Evolutionary conservation across 2,888 invertebrate species (phyloP).

Genomic region (Hanleya hanleyi): DNA sequence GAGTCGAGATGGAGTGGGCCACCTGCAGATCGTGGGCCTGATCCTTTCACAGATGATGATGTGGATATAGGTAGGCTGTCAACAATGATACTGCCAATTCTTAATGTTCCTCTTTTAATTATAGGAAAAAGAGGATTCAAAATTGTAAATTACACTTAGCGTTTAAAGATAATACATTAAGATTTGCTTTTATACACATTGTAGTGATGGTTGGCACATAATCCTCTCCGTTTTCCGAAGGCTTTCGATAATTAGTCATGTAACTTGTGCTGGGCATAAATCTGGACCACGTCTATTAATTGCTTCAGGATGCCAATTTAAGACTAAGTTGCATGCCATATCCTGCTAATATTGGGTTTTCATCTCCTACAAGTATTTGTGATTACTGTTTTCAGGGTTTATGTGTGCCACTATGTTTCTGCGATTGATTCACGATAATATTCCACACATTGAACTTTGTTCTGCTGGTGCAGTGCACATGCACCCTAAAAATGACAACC

Average conservation of each 20-base stretch:
- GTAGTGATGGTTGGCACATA: too few relatives aligned
- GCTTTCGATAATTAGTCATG: too few relatives aligned
- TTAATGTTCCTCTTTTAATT: too few relatives aligned
- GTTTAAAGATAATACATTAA: too few relatives aligned
- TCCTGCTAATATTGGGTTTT: background rate
- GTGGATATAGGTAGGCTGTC: slow-evolving; percentile 78
- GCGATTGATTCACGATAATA: slow-evolving; percentile 74
- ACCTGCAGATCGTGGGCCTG: slow-evolving; percentile 75
- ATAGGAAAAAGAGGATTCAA: too few relatives aligned
- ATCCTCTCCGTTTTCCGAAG: too few relatives aligned
- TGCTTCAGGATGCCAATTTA: too few relatives aligned
- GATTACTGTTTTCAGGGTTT: slow-evolving; percentile 75
- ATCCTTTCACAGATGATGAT: slow-evolving; percentile 77
- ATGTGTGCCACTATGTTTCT: slow-evolving; percentile 78
- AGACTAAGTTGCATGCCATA: background rate
- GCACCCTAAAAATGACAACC: slow-evolving; percentile 76
- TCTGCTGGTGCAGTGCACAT: slow-evolving; percentile 78
- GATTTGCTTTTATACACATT: too few relatives aligned
- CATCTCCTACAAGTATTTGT: background rate
- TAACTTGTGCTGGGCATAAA: too few relatives aligned
- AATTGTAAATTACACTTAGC: too few relatives aligned
- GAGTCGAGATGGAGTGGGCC: slow-evolving; percentile 78
- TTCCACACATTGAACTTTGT: slow-evolving; percentile 75
- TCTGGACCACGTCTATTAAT: too few relatives aligned
- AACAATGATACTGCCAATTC: too few relatives aligned